Base-by-base conservation (phyloP, 2,797 vertebrate genomes). In the Chaetodon trifasciatus region DNA sequence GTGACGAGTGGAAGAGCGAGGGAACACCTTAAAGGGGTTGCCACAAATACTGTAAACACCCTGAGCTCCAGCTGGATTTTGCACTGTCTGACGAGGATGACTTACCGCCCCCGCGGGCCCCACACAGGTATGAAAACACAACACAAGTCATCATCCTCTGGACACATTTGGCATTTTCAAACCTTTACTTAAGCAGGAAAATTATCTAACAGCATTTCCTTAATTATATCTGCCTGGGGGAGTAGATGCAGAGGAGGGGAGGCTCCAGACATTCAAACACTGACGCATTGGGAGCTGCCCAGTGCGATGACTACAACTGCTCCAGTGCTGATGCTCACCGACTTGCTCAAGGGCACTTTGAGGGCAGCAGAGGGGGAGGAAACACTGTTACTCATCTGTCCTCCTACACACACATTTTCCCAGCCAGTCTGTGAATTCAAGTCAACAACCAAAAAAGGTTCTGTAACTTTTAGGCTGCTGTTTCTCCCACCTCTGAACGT, bases 311-410 rank as follows among this genome's bases (percentile, higher is more conserved):
- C 58, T 40, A 70, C 56, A 73, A 79, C 42, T 46, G 39, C 76
- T 84, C 68, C 79, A 63, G 35, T n/a, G 47, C 42, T 85, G 81
- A 70, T 74, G 78, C 80, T 82, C 69, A 77, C 47, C 15, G 23
- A 68, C 84, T 84, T 83, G 86, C 85, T 88, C 68, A 81, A 78
- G 86, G 90, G 85, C 50, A 82, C 79, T 83, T 67, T 44, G 74
- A 89, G 84, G 89, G 79, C 83, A 86, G 56, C 50, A 58, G 78
- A 84, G 86, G 87, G 74, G 88, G 88, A 85, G 84, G 79, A 85
- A 83, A 58, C 61, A 28, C 24, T n/a, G 72, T 92, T 91, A 91
- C 80, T 91, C 91, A 92, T 93, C 70, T 64, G 55, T 89, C 79
- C 79, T 86, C 88, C 90, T 46, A 87, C 89, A 77, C 37, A 62